phyloP scores from a whole-genome alignment of 23 tunicate species.

The Ascidia mentula region DNA sequence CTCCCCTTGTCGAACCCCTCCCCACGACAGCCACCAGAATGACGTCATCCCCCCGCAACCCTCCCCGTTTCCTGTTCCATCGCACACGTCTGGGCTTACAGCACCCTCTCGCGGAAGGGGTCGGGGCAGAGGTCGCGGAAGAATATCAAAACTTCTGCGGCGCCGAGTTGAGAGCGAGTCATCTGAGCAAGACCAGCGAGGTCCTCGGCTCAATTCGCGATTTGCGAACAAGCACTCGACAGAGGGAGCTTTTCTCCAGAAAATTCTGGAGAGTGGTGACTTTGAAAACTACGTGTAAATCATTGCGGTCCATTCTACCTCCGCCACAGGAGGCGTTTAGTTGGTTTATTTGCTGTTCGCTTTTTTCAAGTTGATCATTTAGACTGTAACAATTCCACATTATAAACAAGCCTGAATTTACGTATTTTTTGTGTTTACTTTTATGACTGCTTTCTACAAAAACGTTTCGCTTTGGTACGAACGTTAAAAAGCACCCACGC shows the following conservation, averaged over 20 bases:
- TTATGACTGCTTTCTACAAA: too few relatives aligned
- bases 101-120: slow-evolving; percentile 2
- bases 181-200: background rate
- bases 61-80: background rate
- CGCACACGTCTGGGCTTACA: background rate
- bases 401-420: too few relatives aligned
- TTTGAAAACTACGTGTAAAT: background rate
- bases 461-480: too few relatives aligned
- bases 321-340: too few relatives aligned
- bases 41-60: background rate
- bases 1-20: background rate
- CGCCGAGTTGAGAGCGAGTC: background rate
- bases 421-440: too few relatives aligned
- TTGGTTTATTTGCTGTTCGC: too few relatives aligned
- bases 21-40: background rate
- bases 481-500: too few relatives aligned
- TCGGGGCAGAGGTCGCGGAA: background rate
- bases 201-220: background rate
- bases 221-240: slow-evolving; percentile 1
- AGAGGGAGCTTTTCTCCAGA: background rate
- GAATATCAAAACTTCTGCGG: background rate
- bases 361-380: too few relatives aligned
- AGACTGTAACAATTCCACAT: too few relatives aligned
- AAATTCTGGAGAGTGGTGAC: background rate
- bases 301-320: too few relatives aligned